Evolutionary conservation across 2,113 vertebrate species (phyloP), one percentile per base, ranked within the genome.

Genomic region (Cyphomyrus plagiostoma): DNA sequence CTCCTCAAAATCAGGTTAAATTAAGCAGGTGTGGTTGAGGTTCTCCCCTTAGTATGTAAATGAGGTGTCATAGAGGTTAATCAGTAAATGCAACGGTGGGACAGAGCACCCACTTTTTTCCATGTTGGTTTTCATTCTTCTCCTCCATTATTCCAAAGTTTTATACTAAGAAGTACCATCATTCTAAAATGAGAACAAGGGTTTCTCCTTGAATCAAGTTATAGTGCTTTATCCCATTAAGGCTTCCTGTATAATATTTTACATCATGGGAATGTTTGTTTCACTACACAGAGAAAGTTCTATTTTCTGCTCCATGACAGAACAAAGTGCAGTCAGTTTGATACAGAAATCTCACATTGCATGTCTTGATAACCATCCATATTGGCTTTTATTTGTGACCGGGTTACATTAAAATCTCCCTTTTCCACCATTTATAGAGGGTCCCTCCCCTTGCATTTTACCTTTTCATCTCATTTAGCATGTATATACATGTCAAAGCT

Each of bases 401-500:
- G 5, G 70, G 30, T 77, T 77, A 17, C 30, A 77, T 17, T 35
- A 1, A 62, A 62, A 62, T 66, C n/a, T 26, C 62, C 62, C n/a
- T 66, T 66, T 26, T 66, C 62, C 62, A 70, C 26, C 62, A 30
- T 70, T 70, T 30, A 11, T 30, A 70, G n/a, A 30, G 62, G 62
- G 1, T 4, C 3, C 2, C 62, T 19, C 15, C 35, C 74, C 42
- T 35, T 35, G 74, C 15, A 42, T 80, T 77, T 30, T 30, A 42
- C 74, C 35, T 42, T 80, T 80, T 80, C 74, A 42, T 35, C 74
- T 42, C 74, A 80, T 80, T 80, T 42, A n/a, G 26, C 17, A 17
- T 35, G 35, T 80, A 80, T 42, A 80, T 80, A 80, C 74, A 19
- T 77, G 74, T 90, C 92, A 45, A 92, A 92, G 94, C 93, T 95